phyloP scores from a whole-genome alignment of 1,140 invertebrate species.

The Drosophila neocordata region DNA sequence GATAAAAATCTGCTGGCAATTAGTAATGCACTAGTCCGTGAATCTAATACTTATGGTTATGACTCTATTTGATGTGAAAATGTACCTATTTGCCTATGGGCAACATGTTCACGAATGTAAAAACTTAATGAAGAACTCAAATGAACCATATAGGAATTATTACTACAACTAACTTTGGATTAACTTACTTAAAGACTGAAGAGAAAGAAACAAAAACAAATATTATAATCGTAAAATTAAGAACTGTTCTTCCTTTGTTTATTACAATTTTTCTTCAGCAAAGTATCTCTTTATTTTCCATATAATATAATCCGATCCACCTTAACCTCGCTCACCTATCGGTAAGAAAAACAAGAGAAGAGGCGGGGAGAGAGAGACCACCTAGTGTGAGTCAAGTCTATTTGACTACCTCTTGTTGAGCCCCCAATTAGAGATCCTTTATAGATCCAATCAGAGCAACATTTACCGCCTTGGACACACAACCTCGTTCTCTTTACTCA shows the following conservation, averaged over 20 bases:
- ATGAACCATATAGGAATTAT: background rate
- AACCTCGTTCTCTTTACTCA: conserved; percentile 9
- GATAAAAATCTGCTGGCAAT: conserved; percentile 79
- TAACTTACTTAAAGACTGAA: no score
- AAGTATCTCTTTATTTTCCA: no score
- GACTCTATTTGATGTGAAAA: conserved; percentile 49
- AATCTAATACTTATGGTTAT: conserved; percentile 57
- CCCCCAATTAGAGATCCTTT: conserved; percentile 73
- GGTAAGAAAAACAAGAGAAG: no score
- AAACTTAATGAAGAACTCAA: background rate
- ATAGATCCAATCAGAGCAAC: conserved; percentile 52
- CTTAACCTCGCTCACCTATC: background rate
- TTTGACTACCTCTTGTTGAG: conserved; percentile 38
- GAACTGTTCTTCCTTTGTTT: no score
- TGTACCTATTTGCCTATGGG: background rate
- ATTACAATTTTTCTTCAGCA: no score
- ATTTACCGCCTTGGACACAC: conserved; percentile 39
- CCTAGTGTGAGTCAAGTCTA: conserved; percentile 47
- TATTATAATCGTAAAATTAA: no score
- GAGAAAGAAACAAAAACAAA: no score
- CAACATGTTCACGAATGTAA: background rate
- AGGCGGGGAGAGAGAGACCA: conserved; percentile 18
- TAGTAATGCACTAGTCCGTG: conserved; percentile 70
- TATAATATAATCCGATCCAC: no score
- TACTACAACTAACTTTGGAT: no score